These are phyloP conservation scores for Rhimphoctona megacephalus DNA, from an alignment of 2,888 invertebrate species.

Conservation along the genomic window DNA sequence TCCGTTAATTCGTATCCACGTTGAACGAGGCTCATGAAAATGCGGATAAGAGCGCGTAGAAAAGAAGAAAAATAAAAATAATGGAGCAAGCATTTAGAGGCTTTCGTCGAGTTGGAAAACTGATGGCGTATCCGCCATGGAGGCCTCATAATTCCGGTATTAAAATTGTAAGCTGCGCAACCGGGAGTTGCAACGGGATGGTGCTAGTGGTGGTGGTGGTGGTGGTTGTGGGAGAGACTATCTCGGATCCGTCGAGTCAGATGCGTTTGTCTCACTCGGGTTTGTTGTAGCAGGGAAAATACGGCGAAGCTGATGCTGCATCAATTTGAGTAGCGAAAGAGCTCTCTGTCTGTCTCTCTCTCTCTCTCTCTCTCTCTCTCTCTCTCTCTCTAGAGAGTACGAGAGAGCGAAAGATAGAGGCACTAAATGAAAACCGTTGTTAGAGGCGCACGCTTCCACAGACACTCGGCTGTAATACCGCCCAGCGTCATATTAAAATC, in stretches of 20 bases:
- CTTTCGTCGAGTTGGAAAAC: conserved; percentile 29
- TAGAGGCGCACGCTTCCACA: conserved; percentile 58
- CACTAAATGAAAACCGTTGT: conserved; percentile 77
- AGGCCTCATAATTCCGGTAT: conserved; percentile 77
- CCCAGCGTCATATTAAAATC: conserved; percentile 78
- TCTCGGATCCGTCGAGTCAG: conserved; percentile 53
- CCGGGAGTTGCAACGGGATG: conserved; percentile 29
- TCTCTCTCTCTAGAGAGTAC: not conserved
- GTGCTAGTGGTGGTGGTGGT: conserved; percentile 23
- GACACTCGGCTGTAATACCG: conserved; percentile 69
- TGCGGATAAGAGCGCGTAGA: conserved; percentile 13
- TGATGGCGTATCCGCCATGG: conserved; percentile 31
- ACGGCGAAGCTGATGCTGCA: conserved; percentile 43
- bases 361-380: conserved; percentile 1
- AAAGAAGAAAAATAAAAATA: conserved; percentile 9
- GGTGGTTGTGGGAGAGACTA: conserved; percentile 41
- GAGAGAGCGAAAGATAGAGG: conserved; percentile 57
- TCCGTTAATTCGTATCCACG: not conserved
- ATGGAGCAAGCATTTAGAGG: not conserved
- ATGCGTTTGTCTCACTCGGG: conserved; percentile 54
- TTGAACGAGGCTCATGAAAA: not conserved
- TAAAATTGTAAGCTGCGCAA: conserved; percentile 80
- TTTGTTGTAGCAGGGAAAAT: conserved; percentile 9
- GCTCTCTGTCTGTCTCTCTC: not conserved
- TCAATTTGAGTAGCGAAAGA: conserved; percentile 49